Percentiles rank a stretch among this genome's conserved stretches.
Evolutionary conservation across 2,888 invertebrate genomes (phyloP).

Genomic region (Pseudococcus longispinus): DNA sequence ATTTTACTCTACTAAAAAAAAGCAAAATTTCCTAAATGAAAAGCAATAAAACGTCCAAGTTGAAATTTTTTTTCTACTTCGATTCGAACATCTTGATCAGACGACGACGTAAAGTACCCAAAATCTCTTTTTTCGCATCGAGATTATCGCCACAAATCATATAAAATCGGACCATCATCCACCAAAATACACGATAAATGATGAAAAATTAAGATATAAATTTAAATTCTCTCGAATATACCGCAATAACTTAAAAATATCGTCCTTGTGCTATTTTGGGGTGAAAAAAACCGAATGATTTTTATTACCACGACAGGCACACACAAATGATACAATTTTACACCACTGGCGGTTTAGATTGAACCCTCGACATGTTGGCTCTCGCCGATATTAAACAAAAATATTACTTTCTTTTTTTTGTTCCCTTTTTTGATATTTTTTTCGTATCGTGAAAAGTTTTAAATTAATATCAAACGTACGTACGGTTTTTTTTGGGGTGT

Average conservation of each 20-base stretch:
- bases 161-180: not conserved
- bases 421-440: not conserved
- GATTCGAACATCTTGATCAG: not conserved
- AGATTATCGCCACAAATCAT: not conserved
- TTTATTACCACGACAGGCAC: not conserved
- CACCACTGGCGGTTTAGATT: not conserved
- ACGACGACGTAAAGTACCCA: not conserved
- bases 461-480: not conserved
- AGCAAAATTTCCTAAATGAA: conserved; percentile 4
- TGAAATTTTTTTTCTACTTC: not conserved
- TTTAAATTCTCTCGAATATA: conserved; percentile 13
- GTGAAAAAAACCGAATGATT: not conserved
- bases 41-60: not conserved
- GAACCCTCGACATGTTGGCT: not conserved
- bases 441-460: not conserved
- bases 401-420: not conserved
- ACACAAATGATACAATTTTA: not conserved
- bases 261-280: not conserved
- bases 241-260: conserved; percentile 27
- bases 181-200: not conserved
- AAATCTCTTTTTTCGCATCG: not conserved
- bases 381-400: not conserved
- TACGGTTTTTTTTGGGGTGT: not conserved
- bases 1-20: not conserved
- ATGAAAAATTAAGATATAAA: conserved; percentile 38